Percentiles rank a stretch among this genome's conserved stretches.
Evolutionary conservation across 2,888 invertebrate species (phyloP).

Genomic region (Eustalomyia histrio): DNA sequence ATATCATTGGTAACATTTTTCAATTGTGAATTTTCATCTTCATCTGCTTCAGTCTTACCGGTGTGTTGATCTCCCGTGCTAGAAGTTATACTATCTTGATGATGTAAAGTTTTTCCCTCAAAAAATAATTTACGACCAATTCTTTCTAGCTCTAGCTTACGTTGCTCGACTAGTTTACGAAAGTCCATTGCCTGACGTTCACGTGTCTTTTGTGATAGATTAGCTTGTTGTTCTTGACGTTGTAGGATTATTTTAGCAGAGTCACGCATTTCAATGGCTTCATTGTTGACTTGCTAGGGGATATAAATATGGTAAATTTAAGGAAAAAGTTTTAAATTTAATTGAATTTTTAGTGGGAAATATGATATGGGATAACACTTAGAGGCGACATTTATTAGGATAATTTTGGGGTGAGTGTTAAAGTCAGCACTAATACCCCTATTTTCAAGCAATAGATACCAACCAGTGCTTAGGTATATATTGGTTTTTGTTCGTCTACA

Average conservation of each 20-base stretch:
- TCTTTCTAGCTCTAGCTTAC: conserved; percentile 87
- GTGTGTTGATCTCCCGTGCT: conserved; percentile 79
- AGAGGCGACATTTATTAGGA: too few species aligned
- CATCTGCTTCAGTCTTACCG: conserved; percentile 77
- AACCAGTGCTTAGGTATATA: too few species aligned
- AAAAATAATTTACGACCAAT: conserved; percentile 89
- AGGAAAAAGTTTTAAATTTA: too few species aligned
- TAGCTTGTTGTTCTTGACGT: conserved; percentile 85
- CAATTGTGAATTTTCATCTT: conserved; percentile 75
- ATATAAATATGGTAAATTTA: too few species aligned
- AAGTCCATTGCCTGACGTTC: conserved; percentile 84
- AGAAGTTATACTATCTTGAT: conserved; percentile 83
- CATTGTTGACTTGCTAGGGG: conserved; percentile 84
- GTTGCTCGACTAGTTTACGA: conserved; percentile 85
- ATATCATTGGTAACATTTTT: conserved; percentile 78
- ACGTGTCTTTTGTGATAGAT: conserved; percentile 84
- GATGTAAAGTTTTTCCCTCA: conserved; percentile 81
- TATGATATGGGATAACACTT: too few species aligned
- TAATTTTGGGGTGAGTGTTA: too few species aligned
- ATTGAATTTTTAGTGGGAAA: too few species aligned
- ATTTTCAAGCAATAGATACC: too few species aligned
- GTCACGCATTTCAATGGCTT: conserved; percentile 86
- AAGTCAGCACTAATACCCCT: too few species aligned
- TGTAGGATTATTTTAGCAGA: conserved; percentile 85
- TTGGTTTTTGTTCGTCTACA: too few species aligned